These are phyloP conservation scores for Caradrina clavipalpis DNA, from an alignment of 2,888 invertebrate species.

Conservation along the genomic window DNA sequence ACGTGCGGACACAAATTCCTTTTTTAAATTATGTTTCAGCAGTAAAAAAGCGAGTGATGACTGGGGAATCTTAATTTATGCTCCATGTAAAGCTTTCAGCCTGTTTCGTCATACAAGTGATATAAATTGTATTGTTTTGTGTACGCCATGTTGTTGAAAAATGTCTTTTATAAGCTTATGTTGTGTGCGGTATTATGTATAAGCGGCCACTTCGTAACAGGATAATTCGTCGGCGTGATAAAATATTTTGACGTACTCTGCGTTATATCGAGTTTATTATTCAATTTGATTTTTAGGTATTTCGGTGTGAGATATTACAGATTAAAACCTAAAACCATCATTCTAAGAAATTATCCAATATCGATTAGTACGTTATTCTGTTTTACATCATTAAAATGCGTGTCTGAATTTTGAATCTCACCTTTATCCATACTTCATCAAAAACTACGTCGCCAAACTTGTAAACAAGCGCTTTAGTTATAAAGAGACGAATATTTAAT, in stretches of 20 bases:
- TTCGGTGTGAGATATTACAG: slow-evolving; percentile 20
- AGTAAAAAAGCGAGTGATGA: slow-evolving; percentile 55
- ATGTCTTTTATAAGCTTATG: slow-evolving; percentile 48
- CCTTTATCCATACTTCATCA: not conserved
- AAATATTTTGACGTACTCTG: slow-evolving; percentile 23
- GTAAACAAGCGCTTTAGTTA: slow-evolving; percentile 22
- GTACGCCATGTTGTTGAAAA: slow-evolving; percentile 57
- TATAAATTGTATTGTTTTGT: slow-evolving; percentile 41
- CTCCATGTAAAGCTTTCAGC: slow-evolving; percentile 63
- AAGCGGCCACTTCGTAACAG: slow-evolving; percentile 19
- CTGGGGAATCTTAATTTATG: slow-evolving; percentile 63
- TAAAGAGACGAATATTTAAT: slow-evolving; percentile 6
- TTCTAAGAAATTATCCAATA: slow-evolving; percentile 19
- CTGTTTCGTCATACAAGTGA: slow-evolving; percentile 57
- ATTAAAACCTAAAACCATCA: slow-evolving; percentile 1
- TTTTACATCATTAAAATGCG: slow-evolving; percentile 14
- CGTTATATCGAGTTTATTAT: slow-evolving; percentile 5
- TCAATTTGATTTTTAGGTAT: slow-evolving; percentile 3
- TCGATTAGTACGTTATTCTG: slow-evolving; percentile 3
- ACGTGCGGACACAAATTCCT: slow-evolving; percentile 7
- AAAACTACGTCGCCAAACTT: not conserved
- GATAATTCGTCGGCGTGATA: slow-evolving; percentile 18
- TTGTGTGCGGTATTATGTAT: slow-evolving; percentile 41
- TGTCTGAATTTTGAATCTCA: not conserved
- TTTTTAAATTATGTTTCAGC: slow-evolving; percentile 16